Evolutionary conservation across 1,140 invertebrate species (phyloP).

Genomic region (Apis mellifera): Amel_HAv3.1 CM009934.2:7349001-7349500

Average conservation of each 20-base stretch:
- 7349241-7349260: not conserved
- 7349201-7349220: not conserved
- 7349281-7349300: too few relatives aligned
- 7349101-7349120: slow-evolving; percentile 15
- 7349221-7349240: not conserved
- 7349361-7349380: too few relatives aligned
- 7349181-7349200: too few relatives aligned
- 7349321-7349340: not conserved
- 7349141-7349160: not conserved
- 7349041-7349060: slow-evolving; percentile 17
- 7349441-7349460: not conserved
- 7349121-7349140: slow-evolving; percentile 34
- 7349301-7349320: not conserved
- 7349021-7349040: slow-evolving; percentile 42
- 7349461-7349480: too few relatives aligned
- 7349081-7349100: too few relatives aligned
- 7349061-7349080: slow-evolving; percentile 8
- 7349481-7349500: too few relatives aligned
- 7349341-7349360: too few relatives aligned
- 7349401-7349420: too few relatives aligned
- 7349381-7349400: too few relatives aligned
- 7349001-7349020: slow-evolving; percentile 47
- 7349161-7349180: too few relatives aligned
- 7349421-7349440: too few relatives aligned
- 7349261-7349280: not conserved